Base-by-base conservation (phyloP, 2,113 vertebrate genomes). In the Plotosus lineatus region DNA sequence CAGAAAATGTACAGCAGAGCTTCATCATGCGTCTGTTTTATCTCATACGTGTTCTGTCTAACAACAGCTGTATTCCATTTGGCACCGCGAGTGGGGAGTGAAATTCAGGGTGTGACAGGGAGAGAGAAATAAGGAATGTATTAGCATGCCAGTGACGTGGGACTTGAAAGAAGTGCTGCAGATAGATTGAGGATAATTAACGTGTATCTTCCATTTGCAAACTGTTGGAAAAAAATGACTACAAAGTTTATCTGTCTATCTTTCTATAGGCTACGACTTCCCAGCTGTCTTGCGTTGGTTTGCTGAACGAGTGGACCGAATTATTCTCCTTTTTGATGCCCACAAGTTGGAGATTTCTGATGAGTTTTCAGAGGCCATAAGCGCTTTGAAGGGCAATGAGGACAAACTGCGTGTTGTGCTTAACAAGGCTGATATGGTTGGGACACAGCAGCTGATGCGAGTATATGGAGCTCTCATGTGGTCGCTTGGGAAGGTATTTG, bases 401-500 rank as follows among this genome's bases (percentile, higher is more conserved):
- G 97, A 98, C 92, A 98, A 98, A 90, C 94, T 98, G 85, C 95
- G 97, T 0, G 96, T 98, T 84, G 96, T 98, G 63, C 94, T 98
- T 63, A 98, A 98, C 94, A 98, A 98, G 86, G 96, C 97, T 0
- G 97, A 98, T 91, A 94, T 94, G 95, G 95, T 98, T 90, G 95
- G 95, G 72, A 96, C 97, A 1, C 97, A 98, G 91, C 96, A 98
- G 93, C 91, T 98, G 85, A 97, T 98, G 97, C 88, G 96, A 0
- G 96, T 98, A 38, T 98, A 98, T 9, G 97, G 97, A 0, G 97
- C 97, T 0, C 92, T 98, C 82, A 97, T 98, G 97, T 98, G 97
- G 97, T 95, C 96, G 1, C 90, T 98, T 86, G 96, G 97, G 28
- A 97, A 97, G 85, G 96, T 95, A 77, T 95, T 98, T 82, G 91